Percentiles rank a stretch among this genome's conserved stretches.
Conservation (phyloP, 1,140 invertebrate species). For the honey bee (Apis mellifera) region Amel_HAv3.1 CM009944.2:7639001-7639500, state of each 20-base stretch:
- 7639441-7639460: conserved; percentile 36
- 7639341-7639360: neutral
- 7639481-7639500: neutral
- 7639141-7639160: neutral
- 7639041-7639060: conserved; percentile 45
- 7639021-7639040: conserved; percentile 39
- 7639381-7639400: conserved; percentile 1
- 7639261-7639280: neutral
- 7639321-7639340: neutral
- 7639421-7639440: conserved; percentile 23
- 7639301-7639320: too few species aligned
- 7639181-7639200: neutral
- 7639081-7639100: conserved; percentile 13
- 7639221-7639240: neutral
- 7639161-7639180: conserved; percentile 2
- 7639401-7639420: conserved; percentile 11
- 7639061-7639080: conserved; percentile 27
- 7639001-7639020: neutral
- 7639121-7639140: conserved; percentile 2
- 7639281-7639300: neutral
- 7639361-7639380: neutral
- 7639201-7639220: neutral
- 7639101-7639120: conserved; percentile 23
- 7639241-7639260: neutral
- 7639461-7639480: conserved; percentile 35